Base-by-base conservation (phyloP, 2,113 vertebrate species). In the Meles meles region DNA sequence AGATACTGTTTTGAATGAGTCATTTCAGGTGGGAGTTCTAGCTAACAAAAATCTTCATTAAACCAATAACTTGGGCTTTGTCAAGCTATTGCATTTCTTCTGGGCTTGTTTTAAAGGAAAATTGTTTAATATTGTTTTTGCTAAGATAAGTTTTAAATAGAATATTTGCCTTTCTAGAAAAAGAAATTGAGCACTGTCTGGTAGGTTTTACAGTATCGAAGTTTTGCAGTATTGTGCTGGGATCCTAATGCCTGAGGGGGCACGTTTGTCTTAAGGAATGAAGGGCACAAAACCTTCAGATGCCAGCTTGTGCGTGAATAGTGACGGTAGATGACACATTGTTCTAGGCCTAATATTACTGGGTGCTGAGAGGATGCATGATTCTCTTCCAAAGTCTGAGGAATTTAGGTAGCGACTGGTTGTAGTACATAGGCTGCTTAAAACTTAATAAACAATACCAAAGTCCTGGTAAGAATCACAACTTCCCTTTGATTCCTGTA, bases 1-100 rank as follows among this genome's bases (percentile, higher is more conserved):
- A 76, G 23, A 89, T 65, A 29, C 47, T 74, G 20, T 69, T 96
- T 52, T 94, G 71, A 98, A 72, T 72, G 67, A 57, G 9, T 97
- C 8, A 47, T 72, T 95, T 97, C 39, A 84, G 1, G 0, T 71
- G 14, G 83, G 76, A 71, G 34, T 92, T 95, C n/a, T 14, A 85
- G 44, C 17, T 94, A 84, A 29, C 65, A 80, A 92, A 97, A 94
- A 18, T 90, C 67, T 83, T 55, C 80, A 90, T 77, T 49, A 94
- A 44, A 74, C 63, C 31, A 29, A 42, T 86, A 59, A 69, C 23
- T 81, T 12, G 29, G 82, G 71, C n/a, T 92, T 69, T 52, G 79
- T 86, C 39, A 80, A 74, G 37, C 84, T 65, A 76, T 10, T 39
- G 3, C n/a, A 71, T 93, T 88, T 92, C 59, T 88, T 94, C 12